These are phyloP conservation scores for Trachymyrmex cornetzi DNA, from an alignment of 1,140 invertebrate species.

Conservation along the genomic window DNA sequence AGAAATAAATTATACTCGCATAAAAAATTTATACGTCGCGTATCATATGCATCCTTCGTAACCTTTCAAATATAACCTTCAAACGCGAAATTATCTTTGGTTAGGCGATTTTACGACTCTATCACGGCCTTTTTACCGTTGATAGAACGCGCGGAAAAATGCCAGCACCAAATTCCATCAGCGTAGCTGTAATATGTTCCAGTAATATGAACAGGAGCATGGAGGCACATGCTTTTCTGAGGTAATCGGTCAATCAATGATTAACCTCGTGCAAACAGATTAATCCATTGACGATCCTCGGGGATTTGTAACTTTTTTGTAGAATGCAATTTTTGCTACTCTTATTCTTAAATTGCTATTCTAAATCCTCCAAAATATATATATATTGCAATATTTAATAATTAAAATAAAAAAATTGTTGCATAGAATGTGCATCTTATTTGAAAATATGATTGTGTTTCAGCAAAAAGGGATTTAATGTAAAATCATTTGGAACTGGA, in stretches of 20 bases:
- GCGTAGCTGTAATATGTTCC: slow-evolving; percentile 98
- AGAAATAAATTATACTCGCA: not conserved
- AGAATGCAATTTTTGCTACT: not conserved
- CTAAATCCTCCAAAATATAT: not conserved
- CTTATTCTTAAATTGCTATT: not conserved
- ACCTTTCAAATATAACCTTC: slow-evolving; percentile 52
- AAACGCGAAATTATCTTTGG: slow-evolving; percentile 47
- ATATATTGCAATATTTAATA: not conserved
- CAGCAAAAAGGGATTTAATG: slow-evolving; percentile 98
- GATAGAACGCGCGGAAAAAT: slow-evolving; percentile 72
- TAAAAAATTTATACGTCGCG: not conserved
- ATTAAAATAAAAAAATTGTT: not conserved
- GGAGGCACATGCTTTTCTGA: slow-evolving; percentile 99
- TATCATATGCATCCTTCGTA: slow-evolving; percentile 42
- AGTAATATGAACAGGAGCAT: slow-evolving; percentile 99
- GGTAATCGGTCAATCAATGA: slow-evolving; percentile 80
- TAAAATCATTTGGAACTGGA: slow-evolving; percentile 98
- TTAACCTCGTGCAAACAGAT: not conserved
- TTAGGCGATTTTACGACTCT: slow-evolving; percentile 42
- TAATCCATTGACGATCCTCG: not conserved
- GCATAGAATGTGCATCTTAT: not conserved
- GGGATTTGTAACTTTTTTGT: not conserved
- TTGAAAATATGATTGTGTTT: slow-evolving; percentile 79
- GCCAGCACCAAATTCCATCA: slow-evolving; percentile 88
- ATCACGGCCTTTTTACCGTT: slow-evolving; percentile 42